Evolutionary conservation across 53 echinoderm and acorn worm genomes (phyloP), one percentile per base, ranked within the genome.

Genomic region (Holothuria scabra): DNA sequence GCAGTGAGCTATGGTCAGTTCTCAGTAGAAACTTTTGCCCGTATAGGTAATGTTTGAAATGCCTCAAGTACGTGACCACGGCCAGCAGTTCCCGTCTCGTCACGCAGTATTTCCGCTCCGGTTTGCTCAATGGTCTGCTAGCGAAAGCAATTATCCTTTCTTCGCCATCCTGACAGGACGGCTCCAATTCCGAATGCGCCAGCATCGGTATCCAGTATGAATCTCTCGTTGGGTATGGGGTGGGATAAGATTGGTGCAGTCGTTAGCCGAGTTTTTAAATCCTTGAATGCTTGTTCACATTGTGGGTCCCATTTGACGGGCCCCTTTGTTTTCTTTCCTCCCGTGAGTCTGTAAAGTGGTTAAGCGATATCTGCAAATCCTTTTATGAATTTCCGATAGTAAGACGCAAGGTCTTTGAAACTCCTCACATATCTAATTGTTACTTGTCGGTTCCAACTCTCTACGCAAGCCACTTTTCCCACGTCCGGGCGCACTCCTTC

Each of bases 91-190:
- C n/a, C n/a, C n/a, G n/a, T n/a, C n/a, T n/a, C n/a, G n/a, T n/a
- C 59, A 92, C 86, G 23, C 89, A 92, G 33, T 89, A 89, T 12
- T 89, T 81, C n/a, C 86, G 33, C 76, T 92, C 92, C 12, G 84
- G 20, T 32, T 83, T 86, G 26, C 83, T 86, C 8, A 92, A 64
- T 4, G 83, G 82, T 21, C 67, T 26, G 62, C 89, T 89, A 10
- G 79, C 86, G 34, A 84, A 92, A 0, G 81, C 89, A 1, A 92
- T 31, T 10, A 83, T 82, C 30, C 79, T 74, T 72, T 88, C 87
- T 19, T 84, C 25, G 5, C 84, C 89, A n/a, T n/a, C 69, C 28
- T 89, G 89, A 84, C 4, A 89, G 69, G 5, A 89, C 84, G 16
- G 84, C 84, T 52, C 89, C 89, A 12, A 84, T 89, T 0, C 84